Percentiles rank a stretch among this genome's conserved stretches.
These are phyloP conservation scores for Amazona guildingii DNA, from an alignment of 2,113 vertebrate species.

Conservation along the genomic window DNA sequence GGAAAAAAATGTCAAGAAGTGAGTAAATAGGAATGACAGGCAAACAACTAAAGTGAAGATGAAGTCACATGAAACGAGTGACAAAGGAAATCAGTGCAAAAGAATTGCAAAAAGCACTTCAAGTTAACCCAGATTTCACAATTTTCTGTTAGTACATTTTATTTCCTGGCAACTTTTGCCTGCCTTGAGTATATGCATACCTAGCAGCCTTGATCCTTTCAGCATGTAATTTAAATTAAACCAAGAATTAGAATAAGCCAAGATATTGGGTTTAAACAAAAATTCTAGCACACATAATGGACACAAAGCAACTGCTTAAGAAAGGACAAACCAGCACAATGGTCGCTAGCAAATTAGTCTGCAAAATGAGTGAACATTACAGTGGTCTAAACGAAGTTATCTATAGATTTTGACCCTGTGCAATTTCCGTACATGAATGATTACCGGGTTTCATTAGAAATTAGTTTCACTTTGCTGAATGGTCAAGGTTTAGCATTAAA, in stretches of 20 bases:
- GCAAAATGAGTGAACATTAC: neutral
- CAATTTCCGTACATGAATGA: neutral
- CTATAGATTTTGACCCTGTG: neutral
- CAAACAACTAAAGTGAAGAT: constrained; percentile 12
- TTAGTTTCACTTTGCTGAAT: neutral
- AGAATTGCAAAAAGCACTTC: neutral
- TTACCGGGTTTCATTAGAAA: neutral
- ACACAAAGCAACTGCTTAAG: neutral
- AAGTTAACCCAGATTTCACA: neutral
- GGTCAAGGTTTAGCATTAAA: neutral
- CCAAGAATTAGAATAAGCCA: neutral
- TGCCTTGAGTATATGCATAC: neutral
- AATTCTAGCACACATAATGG: neutral
- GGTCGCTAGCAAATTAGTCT: neutral
- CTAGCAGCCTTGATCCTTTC: neutral
- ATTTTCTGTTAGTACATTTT: neutral
- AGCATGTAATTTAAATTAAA: neutral
- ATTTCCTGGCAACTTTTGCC: neutral
- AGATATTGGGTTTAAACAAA: neutral
- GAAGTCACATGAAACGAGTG: constrained; percentile 32
- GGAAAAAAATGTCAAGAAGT: neutral
- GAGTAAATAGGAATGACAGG: constrained; percentile 1
- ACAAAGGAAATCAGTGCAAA: constrained; percentile 38
- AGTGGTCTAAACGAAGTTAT: neutral
- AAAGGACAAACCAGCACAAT: neutral